Evolutionary conservation across 1,140 invertebrate genomes (phyloP), one percentile per base, ranked within the genome.

Genomic region (Rhagoletis zephyria): DNA sequence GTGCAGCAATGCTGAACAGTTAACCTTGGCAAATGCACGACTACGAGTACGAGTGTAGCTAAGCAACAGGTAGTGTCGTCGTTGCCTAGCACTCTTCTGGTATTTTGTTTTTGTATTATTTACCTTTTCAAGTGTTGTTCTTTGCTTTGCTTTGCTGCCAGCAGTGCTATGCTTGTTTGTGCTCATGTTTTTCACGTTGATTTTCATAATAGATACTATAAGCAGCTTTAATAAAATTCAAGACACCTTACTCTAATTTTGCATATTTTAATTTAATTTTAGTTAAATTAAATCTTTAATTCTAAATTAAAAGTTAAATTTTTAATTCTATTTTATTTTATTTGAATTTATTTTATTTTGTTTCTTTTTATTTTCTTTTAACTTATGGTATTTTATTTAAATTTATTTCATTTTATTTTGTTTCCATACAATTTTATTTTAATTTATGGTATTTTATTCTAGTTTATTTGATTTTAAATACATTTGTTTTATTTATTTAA

Each of bases 1-100:
- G 74, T 81, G 74, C 74, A 81, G 74, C 74, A 81, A 81, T 81
- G 74, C 19, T 81, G 74, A 81, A 81, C 74, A 81, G 74, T 81
- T 81, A 81, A 81, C 74, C 16, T 81, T 81, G 74, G 74, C 74
- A 56, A 67, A 67, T 19, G 48, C 56, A 56, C 6, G n/a, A 67
- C 30, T 77, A 59, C n/a, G 16, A 14, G 61, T 14, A 63, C 61
- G 3, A 9, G n/a, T 19, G 5, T 30, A 12, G n/a, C 74, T 51
- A 2, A 51, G 74, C 74, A 81, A 81, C 74, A 81, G 74, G 74
- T 81, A 81, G 74, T 74, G 45, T 74, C 70, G 70, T 5, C 70
- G 70, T 5, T 74, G 70, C 45, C 56, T 81, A 56, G 48, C 74
- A 81, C 45, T 56, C 16, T 56, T 19, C 2, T 12, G 2, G 19